These are phyloP conservation scores for Microctonus aethiopoides DNA, from an alignment of 2,888 invertebrate genomes.

Conservation along the genomic window DNA sequence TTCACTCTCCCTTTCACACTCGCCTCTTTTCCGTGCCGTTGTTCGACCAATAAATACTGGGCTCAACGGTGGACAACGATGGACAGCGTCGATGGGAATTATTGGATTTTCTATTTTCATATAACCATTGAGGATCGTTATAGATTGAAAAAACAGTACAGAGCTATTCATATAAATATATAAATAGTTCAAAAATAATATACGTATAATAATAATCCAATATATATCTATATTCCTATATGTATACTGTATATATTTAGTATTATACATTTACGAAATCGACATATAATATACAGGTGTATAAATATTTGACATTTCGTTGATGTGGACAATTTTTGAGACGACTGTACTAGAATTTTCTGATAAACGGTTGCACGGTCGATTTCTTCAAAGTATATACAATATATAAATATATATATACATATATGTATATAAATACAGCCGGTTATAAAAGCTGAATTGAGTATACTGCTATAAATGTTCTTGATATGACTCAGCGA, in stretches of 20 bases:
- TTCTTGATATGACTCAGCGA: conserved; percentile 14
- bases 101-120: conserved; percentile 41
- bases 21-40: background rate
- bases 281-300: too few species aligned
- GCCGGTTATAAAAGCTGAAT: conserved; percentile 8
- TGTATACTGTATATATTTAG: too few species aligned
- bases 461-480: background rate
- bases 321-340: background rate
- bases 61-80: conserved; percentile 18
- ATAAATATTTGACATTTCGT: too few species aligned
- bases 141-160: background rate
- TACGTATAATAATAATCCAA: too few species aligned
- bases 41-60: conserved; percentile 35
- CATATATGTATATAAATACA: too few species aligned
- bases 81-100: conserved; percentile 30
- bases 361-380: conserved; percentile 29
- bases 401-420: too few species aligned
- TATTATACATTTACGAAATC: too few species aligned
- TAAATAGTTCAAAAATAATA: background rate
- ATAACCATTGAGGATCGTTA: conserved; percentile 11
- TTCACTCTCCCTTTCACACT: too few species aligned
- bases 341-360: conserved; percentile 14
- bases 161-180: too few species aligned
- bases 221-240: too few species aligned
- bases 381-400: conserved; percentile 7